Conservation (phyloP, 1,140 invertebrate genomes). For the Chlorops oryzae region DNA sequence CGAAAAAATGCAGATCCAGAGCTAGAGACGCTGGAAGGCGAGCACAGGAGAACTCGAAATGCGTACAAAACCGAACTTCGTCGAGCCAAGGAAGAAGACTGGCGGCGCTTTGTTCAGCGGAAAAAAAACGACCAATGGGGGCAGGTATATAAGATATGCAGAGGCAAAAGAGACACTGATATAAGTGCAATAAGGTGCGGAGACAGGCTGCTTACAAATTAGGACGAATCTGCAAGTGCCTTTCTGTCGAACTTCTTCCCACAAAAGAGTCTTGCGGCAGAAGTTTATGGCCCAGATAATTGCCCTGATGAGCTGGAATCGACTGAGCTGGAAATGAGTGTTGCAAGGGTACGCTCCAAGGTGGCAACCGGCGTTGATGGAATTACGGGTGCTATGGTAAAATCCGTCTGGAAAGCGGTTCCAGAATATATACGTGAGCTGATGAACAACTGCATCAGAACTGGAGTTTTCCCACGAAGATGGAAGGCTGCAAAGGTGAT, state of each 20-base stretch:
- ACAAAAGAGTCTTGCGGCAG: too few species aligned
- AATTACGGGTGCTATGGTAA: slow-evolving; percentile 2
- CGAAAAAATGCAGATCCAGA: too few species aligned
- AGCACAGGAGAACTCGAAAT: too few species aligned
- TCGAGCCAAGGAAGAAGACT: too few species aligned
- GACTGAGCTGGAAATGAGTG: background rate
- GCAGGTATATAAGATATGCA: slow-evolving; percentile 6
- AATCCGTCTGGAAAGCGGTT: slow-evolving; percentile 4
- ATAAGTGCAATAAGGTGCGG: background rate
- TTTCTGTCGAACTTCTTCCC: slow-evolving; percentile 5
- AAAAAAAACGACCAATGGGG: slow-evolving; percentile 7
- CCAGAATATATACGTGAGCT: background rate
- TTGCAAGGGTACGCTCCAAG: background rate
- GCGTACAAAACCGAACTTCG: too few species aligned
- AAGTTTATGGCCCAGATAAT: background rate
- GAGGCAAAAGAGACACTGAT: background rate
- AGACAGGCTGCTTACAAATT: too few species aligned
- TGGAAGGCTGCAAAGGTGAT: slow-evolving; percentile 26
- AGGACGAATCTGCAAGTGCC: too few species aligned
- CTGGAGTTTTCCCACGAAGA: background rate
- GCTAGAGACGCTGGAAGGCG: too few species aligned
- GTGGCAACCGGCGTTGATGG: slow-evolving; percentile 5
- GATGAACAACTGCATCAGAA: background rate
- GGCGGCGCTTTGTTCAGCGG: background rate
- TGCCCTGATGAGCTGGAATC: background rate